Percentiles rank a stretch among this genome's conserved stretches.
Conservation (phyloP, 1,140 invertebrate species). For the Mamestra configurata region DNA sequence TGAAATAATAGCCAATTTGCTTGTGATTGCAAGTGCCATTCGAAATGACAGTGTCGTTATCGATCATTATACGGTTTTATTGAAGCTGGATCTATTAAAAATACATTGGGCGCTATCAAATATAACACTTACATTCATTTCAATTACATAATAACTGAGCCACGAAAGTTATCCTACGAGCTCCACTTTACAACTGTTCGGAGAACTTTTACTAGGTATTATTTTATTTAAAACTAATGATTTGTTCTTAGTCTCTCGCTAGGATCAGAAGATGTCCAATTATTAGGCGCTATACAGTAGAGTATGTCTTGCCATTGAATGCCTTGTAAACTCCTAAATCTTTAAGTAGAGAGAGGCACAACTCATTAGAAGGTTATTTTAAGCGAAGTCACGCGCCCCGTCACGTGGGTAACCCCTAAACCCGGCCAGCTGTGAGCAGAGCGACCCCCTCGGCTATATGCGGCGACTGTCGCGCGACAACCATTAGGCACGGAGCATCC, state of each 20-base stretch:
- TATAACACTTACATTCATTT: too few relatives aligned
- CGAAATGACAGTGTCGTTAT: neutral
- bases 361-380: neutral
- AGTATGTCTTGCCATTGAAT: neutral
- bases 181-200: too few relatives aligned
- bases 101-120: too few relatives aligned
- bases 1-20: neutral
- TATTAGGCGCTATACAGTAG: too few relatives aligned
- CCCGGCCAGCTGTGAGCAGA: neutral
- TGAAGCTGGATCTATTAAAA: neutral
- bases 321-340: neutral
- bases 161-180: too few relatives aligned
- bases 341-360: neutral
- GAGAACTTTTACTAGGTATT: too few relatives aligned
- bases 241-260: too few relatives aligned
- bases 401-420: neutral
- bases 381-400: neutral
- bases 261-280: too few relatives aligned
- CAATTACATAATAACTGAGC: too few relatives aligned
- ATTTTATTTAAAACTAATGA: too few relatives aligned
- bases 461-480: neutral
- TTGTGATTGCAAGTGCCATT: neutral
- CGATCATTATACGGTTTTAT: neutral
- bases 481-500: neutral
- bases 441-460: neutral